Evolutionary conservation across 2,113 vertebrate species (phyloP).

Genomic region (Potamarius usumacintae): DNA sequence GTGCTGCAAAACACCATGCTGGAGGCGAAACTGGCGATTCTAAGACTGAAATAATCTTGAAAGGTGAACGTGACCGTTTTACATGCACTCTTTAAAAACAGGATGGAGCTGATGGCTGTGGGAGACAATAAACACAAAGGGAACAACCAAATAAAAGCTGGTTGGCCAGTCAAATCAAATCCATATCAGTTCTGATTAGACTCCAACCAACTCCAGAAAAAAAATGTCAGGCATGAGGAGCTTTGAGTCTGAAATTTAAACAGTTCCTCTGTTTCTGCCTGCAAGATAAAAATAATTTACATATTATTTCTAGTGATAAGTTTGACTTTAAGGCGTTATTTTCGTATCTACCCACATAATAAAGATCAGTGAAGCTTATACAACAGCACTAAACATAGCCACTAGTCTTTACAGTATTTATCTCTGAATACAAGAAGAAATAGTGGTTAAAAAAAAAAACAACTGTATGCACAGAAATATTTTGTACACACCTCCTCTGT

Average conservation of each 20-base stretch:
- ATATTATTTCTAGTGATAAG: not conserved
- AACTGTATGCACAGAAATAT: not conserved
- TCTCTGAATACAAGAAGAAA: too few relatives aligned
- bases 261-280: too few relatives aligned
- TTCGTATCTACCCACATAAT: not conserved
- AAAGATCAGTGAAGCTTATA: not conserved
- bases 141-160: not conserved
- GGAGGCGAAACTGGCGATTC: constrained; percentile 1
- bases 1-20: not conserved
- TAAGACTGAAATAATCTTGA: not conserved
- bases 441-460: too few relatives aligned
- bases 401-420: not conserved
- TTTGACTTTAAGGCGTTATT: not conserved
- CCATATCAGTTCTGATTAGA: not conserved
- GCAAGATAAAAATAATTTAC: not conserved
- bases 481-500: constrained; percentile 71
- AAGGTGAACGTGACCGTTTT: not conserved
- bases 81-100: not conserved
- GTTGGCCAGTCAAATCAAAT: too few relatives aligned
- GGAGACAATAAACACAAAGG: not conserved
- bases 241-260: not conserved
- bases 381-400: not conserved
- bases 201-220: not conserved
- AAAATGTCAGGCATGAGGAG: not conserved
- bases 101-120: not conserved